Evolutionary conservation across 2,888 invertebrate genomes (phyloP).

Genomic region (Acleris emargana): DNA sequence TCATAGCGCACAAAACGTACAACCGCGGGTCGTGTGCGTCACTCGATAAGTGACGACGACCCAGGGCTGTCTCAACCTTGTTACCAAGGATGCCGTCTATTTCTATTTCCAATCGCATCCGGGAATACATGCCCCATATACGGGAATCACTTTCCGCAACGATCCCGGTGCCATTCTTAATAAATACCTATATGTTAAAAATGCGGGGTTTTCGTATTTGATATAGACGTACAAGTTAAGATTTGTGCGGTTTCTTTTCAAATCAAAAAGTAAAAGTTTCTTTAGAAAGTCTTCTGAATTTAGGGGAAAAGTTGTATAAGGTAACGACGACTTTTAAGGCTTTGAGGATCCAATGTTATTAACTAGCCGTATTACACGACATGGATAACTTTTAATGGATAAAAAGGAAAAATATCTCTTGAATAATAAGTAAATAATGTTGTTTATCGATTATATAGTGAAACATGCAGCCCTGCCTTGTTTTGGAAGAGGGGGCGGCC

Average conservation of each 20-base stretch:
- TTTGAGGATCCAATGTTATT: no score
- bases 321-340: no score
- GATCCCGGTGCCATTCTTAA: background rate
- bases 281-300: background rate
- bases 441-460: background rate
- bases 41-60: background rate
- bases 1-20: slow-evolving; percentile 8
- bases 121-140: background rate
- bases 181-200: background rate
- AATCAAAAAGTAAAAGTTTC: background rate
- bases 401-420: no score
- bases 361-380: no score
- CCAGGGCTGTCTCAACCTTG: slow-evolving; percentile 7
- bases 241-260: background rate
- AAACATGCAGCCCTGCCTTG: slow-evolving; percentile 25
- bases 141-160: background rate
- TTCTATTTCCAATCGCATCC: background rate
- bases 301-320: background rate
- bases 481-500: slow-evolving; percentile 38
- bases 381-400: no score
- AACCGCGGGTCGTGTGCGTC: slow-evolving; percentile 13
- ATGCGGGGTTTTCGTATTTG: background rate
- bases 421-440: no score
- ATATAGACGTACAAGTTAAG: background rate
- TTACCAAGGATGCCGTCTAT: background rate